phyloP scores from a whole-genome alignment of 2,888 invertebrate genomes.

The Rosalia funebris region DNA sequence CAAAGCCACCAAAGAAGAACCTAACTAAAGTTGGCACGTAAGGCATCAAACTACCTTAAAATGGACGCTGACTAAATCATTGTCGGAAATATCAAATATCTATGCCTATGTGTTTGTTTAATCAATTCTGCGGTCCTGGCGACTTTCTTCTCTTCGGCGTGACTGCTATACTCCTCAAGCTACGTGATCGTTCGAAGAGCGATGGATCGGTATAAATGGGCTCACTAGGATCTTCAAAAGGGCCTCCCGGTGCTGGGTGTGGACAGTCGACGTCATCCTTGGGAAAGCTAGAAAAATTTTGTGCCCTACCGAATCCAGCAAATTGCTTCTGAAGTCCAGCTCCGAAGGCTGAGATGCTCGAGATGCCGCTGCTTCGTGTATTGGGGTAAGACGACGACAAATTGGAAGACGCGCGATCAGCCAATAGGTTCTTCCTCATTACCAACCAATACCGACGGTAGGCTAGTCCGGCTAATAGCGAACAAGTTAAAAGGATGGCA shows the following conservation, averaged over 20 bases:
- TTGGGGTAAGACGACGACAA: conserved; percentile 62
- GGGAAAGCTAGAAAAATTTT: conserved; percentile 56
- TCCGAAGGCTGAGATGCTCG: conserved; percentile 73
- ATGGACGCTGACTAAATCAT: not conserved
- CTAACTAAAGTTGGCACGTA: no score
- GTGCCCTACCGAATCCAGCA: conserved; percentile 51
- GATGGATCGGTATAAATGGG: conserved; percentile 94
- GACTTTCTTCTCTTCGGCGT: conserved; percentile 60
- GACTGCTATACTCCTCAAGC: conserved; percentile 72
- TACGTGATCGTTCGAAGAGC: conserved; percentile 85
- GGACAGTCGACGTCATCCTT: conserved; percentile 57
- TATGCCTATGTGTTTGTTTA: conserved; percentile 11
- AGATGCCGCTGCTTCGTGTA: conserved; percentile 65
- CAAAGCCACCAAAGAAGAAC: no score
- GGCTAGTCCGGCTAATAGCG: conserved; percentile 78
- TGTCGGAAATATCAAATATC: conserved; percentile 11
- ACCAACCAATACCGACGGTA: conserved; percentile 84
- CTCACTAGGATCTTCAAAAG: conserved; percentile 89
- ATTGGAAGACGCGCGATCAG: conserved; percentile 61
- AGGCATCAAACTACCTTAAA: no score
- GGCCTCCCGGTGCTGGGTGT: conserved; percentile 57
- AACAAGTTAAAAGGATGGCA: conserved; percentile 77
- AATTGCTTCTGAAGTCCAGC: conserved; percentile 75
- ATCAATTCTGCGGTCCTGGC: conserved; percentile 39
- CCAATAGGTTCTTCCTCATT: conserved; percentile 74